Evolutionary conservation across 2,888 invertebrate species (phyloP).

Genomic region (Drosophila lacicola): DNA sequence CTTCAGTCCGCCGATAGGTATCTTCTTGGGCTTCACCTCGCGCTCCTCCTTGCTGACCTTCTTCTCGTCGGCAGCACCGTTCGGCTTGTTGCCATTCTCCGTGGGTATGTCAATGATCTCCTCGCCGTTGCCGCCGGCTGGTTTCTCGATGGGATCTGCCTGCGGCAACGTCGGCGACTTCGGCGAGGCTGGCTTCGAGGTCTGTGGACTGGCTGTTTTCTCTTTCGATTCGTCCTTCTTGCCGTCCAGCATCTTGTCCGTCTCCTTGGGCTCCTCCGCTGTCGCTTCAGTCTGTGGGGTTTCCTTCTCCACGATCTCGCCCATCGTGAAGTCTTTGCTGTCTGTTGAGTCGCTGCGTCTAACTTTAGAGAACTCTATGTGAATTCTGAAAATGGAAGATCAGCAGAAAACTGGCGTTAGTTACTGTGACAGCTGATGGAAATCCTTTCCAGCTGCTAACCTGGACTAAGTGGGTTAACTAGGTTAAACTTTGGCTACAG

Average conservation of each 20-base stretch:
- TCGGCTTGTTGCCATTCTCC: slow-evolving; percentile 61
- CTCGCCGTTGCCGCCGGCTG: slow-evolving; percentile 65
- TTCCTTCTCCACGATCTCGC: slow-evolving; percentile 85
- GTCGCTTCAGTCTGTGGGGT: slow-evolving; percentile 82
- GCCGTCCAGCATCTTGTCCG: slow-evolving; percentile 85
- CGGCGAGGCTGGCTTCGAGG: slow-evolving; percentile 76
- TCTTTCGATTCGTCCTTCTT: slow-evolving; percentile 72
- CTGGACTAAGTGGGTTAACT: slow-evolving; percentile 51
- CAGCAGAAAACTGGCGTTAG: neutral
- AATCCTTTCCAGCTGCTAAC: slow-evolving; percentile 26
- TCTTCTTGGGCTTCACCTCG: slow-evolving; percentile 92
- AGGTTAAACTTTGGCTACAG: slow-evolving; percentile 46
- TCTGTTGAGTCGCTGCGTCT: slow-evolving; percentile 6
- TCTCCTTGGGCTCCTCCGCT: slow-evolving; percentile 84
- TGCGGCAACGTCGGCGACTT: slow-evolving; percentile 46
- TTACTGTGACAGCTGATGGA: neutral
- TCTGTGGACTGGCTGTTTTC: slow-evolving; percentile 67
- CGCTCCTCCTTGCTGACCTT: slow-evolving; percentile 88
- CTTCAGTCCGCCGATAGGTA: slow-evolving; percentile 94
- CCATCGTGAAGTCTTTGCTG: slow-evolving; percentile 68
- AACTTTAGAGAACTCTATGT: slow-evolving; percentile 59
- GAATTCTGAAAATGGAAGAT: slow-evolving; percentile 50
- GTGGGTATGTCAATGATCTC: slow-evolving; percentile 84
- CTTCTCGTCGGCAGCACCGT: slow-evolving; percentile 65
- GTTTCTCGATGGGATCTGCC: slow-evolving; percentile 43